Conservation (phyloP, 2,888 invertebrate genomes). For the Xestia ashworthii region DNA sequence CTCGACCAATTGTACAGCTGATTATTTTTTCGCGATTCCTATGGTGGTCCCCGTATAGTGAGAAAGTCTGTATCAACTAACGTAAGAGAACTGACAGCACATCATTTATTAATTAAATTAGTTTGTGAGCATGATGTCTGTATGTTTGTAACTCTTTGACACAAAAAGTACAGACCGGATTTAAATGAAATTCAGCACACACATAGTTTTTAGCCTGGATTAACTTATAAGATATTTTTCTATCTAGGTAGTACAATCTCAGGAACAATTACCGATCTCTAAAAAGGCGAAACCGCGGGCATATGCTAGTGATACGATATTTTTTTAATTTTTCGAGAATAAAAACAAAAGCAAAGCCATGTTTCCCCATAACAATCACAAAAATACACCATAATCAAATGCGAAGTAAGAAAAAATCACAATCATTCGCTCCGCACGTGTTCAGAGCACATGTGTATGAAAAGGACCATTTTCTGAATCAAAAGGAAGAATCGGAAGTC, state of each 20-base stretch:
- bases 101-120: not conserved
- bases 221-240: too few species aligned
- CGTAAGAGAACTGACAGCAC: not conserved
- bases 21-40: too few species aligned
- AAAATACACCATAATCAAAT: constrained; percentile 66
- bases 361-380: constrained; percentile 59
- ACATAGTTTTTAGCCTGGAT: too few species aligned
- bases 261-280: too few species aligned
- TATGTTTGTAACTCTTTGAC: too few species aligned
- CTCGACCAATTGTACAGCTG: too few species aligned
- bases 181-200: too few species aligned
- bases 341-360: constrained; percentile 21
- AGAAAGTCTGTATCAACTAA: not conserved
- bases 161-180: too few species aligned
- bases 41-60: not conserved
- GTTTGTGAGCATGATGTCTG: too few species aligned
- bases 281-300: too few species aligned
- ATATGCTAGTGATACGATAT: too few species aligned
- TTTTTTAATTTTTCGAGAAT: not conserved
- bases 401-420: constrained; percentile 67
- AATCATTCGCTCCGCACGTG: constrained; percentile 73
- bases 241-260: too few species aligned
- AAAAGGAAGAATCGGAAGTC: constrained; percentile 77
- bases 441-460: constrained; percentile 72
- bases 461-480: constrained; percentile 69